A percentile compares a stretch with the other conserved stretches of the same genome.
Conservation (phyloP, 2,888 invertebrate species). For the Dicranocentrus wangi region DNA sequence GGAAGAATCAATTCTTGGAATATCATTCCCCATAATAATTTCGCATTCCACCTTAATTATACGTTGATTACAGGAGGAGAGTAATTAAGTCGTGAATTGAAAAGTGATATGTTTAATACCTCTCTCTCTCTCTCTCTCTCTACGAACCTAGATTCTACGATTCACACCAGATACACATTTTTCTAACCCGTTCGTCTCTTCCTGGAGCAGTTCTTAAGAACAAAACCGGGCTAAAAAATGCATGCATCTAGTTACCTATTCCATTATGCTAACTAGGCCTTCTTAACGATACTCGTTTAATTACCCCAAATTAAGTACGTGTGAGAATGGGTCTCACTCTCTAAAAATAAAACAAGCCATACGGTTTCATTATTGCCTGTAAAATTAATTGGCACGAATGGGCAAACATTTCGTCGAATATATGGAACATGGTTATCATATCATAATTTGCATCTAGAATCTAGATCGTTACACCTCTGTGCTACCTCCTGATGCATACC, state of each 20-base stretch:
- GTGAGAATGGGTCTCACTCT: too few species aligned
- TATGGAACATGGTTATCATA: too few species aligned
- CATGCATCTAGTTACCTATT: constrained; percentile 20
- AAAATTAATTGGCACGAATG: too few species aligned
- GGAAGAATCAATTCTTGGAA: constrained; percentile 38
- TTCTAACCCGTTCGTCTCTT: too few species aligned
- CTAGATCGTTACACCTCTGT: too few species aligned
- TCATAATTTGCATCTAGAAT: too few species aligned
- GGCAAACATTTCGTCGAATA: too few species aligned
- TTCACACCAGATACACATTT: too few species aligned
- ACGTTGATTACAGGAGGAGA: constrained; percentile 44
- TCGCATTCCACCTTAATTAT: constrained; percentile 52
- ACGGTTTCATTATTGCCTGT: too few species aligned
- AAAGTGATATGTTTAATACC: constrained; percentile 1
- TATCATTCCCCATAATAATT: constrained; percentile 32
- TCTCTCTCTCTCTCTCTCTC: not conserved
- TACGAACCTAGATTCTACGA: too few species aligned
- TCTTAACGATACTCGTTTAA: not conserved
- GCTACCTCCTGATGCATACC: too few species aligned
- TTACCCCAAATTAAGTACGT: not conserved
- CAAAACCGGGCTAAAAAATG: not conserved
- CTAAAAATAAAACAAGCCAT: too few species aligned
- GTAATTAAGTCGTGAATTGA: constrained; percentile 44
- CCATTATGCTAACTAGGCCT: constrained; percentile 20
- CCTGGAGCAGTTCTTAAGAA: not conserved